These are phyloP conservation scores for Sylvilagus floridanus DNA, from an alignment of 2,797 vertebrate genomes.

Conservation along the genomic window DNA sequence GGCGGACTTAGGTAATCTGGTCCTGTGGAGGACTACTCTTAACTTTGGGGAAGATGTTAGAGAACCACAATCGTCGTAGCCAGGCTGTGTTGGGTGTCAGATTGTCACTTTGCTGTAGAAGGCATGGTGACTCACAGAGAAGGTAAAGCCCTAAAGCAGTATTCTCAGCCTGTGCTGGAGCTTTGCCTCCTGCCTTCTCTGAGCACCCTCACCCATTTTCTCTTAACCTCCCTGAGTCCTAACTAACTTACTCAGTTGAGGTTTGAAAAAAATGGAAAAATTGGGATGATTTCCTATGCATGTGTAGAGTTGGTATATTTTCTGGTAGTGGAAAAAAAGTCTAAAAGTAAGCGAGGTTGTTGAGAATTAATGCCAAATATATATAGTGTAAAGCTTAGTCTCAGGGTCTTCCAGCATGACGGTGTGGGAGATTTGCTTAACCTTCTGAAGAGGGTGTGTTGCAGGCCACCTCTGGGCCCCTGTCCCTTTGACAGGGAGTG, in stretches of 20 bases:
- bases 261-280: background rate
- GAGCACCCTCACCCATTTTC: background rate
- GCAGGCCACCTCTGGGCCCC: background rate
- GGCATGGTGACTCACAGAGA: accelerated
- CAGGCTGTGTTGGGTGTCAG: background rate
- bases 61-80: background rate
- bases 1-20: accelerated
- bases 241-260: background rate
- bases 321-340: background rate
- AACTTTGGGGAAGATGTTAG: background rate
- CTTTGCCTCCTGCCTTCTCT: background rate
- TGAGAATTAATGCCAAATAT: background rate
- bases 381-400: background rate
- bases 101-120: background rate
- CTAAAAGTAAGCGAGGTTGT: background rate
- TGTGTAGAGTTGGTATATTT: background rate
- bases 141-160: background rate
- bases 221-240: background rate
- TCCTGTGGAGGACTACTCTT: background rate
- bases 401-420: background rate
- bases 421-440: background rate
- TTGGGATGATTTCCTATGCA: background rate
- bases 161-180: accelerated
- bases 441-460: background rate
- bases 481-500: background rate